Percentiles rank a stretch among this genome's conserved stretches.
Evolutionary conservation across 2,888 invertebrate species (phyloP).

Genomic region (Odiellus spinosus): DNA sequence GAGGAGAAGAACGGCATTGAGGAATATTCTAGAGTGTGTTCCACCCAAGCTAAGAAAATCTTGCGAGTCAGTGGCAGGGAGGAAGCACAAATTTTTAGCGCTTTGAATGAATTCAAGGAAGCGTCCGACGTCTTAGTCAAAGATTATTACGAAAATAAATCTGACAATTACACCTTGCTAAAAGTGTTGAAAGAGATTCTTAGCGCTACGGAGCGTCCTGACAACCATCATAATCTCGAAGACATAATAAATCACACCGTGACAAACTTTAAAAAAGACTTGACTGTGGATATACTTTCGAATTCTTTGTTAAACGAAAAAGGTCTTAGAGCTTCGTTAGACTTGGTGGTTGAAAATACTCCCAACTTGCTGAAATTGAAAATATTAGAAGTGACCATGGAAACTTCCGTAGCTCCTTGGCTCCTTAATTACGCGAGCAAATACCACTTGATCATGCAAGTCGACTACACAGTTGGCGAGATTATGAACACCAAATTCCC

Average conservation of each 20-base stretch:
- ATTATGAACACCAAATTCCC: too few relatives aligned
- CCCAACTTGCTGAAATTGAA: constrained; percentile 48
- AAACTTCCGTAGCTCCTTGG: neutral
- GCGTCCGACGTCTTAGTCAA: constrained; percentile 14
- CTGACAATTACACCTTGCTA: constrained; percentile 15
- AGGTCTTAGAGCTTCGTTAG: constrained; percentile 37
- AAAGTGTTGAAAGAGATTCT: constrained; percentile 9
- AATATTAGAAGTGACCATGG: constrained; percentile 44
- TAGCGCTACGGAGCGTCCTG: neutral
- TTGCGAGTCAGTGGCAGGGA: constrained; percentile 15
- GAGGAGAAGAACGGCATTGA: constrained; percentile 12
- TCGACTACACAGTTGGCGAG: too few relatives aligned
- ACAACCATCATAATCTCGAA: constrained; percentile 12
- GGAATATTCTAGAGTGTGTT: constrained; percentile 18
- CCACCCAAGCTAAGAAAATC: constrained; percentile 16
- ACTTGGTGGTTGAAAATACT: constrained; percentile 62
- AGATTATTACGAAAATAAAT: constrained; percentile 14
- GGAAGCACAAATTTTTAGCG: constrained; percentile 12
- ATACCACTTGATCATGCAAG: neutral
- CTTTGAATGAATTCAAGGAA: constrained; percentile 17
- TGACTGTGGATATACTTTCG: constrained; percentile 21
- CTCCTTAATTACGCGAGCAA: too few relatives aligned
- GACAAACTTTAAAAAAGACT: constrained; percentile 9
- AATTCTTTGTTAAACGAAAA: constrained; percentile 18
- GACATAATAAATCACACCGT: constrained; percentile 12